phyloP scores from a whole-genome alignment of 2,797 vertebrate species.

The Erethizon dorsatum region DNA sequence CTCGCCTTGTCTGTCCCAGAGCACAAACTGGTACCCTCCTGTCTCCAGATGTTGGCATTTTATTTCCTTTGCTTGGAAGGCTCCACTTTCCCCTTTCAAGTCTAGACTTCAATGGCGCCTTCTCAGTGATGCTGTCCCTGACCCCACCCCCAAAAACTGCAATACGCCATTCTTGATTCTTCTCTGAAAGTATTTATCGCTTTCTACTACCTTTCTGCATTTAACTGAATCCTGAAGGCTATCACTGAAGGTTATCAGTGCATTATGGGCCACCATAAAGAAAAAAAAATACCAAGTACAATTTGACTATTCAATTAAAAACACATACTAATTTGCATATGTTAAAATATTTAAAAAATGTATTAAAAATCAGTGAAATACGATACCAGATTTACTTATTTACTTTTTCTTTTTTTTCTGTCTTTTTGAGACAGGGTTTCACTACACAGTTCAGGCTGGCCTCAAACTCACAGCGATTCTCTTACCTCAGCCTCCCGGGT shows the following conservation, averaged over 20 bases:
- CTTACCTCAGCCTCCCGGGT: too few relatives aligned
- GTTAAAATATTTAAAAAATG: not conserved
- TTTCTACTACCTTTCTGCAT: not conserved
- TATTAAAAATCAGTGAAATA: not conserved
- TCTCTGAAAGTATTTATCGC: not conserved
- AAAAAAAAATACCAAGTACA: slow-evolving; percentile 1
- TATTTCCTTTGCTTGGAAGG: not conserved
- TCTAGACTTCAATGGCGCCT: not conserved
- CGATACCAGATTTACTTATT: not conserved
- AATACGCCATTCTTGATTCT: not conserved
- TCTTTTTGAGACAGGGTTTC: not conserved
- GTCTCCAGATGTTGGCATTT: not conserved
- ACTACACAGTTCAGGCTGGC: too few relatives aligned
- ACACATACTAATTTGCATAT: not conserved
- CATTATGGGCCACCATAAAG: not conserved
- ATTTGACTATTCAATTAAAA: slow-evolving; percentile 24
- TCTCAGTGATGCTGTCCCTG: not conserved
- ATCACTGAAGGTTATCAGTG: not conserved
- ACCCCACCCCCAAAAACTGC: not conserved
- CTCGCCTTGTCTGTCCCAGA: not conserved
- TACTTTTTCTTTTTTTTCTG: not conserved
- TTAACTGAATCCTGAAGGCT: not conserved
- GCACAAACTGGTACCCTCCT: not conserved
- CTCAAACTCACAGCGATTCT: too few relatives aligned
- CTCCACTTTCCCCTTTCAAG: not conserved